Base-by-base conservation (phyloP, 92 coral and sea anemone genomes). In the Metridium senile region DNA sequence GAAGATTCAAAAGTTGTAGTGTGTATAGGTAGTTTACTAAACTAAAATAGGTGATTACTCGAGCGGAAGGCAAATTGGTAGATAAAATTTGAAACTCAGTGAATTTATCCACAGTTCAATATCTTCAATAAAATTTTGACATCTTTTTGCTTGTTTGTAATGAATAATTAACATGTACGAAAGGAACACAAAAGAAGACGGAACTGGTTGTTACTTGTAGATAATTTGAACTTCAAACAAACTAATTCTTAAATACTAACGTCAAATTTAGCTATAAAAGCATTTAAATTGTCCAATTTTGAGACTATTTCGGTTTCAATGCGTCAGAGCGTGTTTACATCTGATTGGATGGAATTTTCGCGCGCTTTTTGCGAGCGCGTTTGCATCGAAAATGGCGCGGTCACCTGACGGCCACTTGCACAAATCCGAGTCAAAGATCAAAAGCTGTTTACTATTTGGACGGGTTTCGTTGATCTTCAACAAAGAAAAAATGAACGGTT, bases 381-480 rank as follows among this genome's bases (percentile, higher is more conserved):
- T 58, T 58, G 56, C 23, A 21, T 73, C 56, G 31, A 73, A 73
- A 26, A 73, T 32, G 78, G 78, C 78, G 78, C 54, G 56, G 68
- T 22, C 56, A 58, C 65, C 78, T 33, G 68, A 46, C 49, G 78
- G 64, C 21, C 78, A 73, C 78, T 73, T 13, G 68, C 78, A 57
- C 32, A 28, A 20, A 23, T 10, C 53, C 10, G 58, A 81, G 90
- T 83, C 84, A 86, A 86, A 86, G 90, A 86, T 86, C 90, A 86
- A 75, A 52, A 23, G 34, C 11, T 86, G 80, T 85, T 74, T 58
- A 85, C 46, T 46, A 28, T 79, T 65, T 76, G 43, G 69, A 49
- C 82, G 52, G 82, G 74, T 66, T 77, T 51, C 39, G 20, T 22
- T 58, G 65, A 62, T 73, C 68, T 58, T 23, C 57, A 73, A 58